These are phyloP conservation scores for Motacilla alba DNA, from an alignment of 2,113 vertebrate genomes.

Conservation along the genomic window DNA sequence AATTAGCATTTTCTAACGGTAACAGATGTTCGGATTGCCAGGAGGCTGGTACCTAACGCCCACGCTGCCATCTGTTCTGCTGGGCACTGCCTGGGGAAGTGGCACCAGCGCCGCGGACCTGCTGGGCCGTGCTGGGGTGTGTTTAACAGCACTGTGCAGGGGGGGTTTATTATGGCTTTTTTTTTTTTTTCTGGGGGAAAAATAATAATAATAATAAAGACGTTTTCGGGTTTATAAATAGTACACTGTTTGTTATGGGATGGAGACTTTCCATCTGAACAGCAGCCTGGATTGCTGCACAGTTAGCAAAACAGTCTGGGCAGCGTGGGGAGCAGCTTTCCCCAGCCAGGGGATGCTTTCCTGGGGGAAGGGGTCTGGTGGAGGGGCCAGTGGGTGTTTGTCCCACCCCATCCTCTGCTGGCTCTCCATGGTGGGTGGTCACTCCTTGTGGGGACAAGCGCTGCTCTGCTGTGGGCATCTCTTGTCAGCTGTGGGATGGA, in stretches of 20 bases:
- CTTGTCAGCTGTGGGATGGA: background rate
- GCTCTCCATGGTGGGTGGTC: accelerated
- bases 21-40: constrained; percentile 91
- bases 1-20: constrained; percentile 94
- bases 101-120: constrained; percentile 37
- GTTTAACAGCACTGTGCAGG: background rate
- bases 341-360: background rate
- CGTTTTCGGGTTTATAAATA: constrained; percentile 71
- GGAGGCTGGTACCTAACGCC: constrained; percentile 87
- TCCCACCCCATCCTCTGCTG: background rate
- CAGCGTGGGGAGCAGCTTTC: background rate
- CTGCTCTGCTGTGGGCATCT: background rate
- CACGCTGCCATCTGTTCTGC: constrained; percentile 85
- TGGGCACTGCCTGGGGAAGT: constrained; percentile 75
- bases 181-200: background rate
- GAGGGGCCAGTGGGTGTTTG: accelerated
- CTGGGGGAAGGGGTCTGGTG: background rate
- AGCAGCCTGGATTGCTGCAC: background rate
- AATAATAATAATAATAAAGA: constrained; percentile 72
- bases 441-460: accelerated
- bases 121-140: constrained; percentile 28
- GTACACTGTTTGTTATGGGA: constrained; percentile 55
- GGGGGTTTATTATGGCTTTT: background rate
- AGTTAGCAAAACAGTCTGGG: background rate
- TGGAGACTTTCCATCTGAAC: constrained; percentile 36